Conservation (phyloP, 2,113 vertebrate species). For the Nerophis ophidion region DNA sequence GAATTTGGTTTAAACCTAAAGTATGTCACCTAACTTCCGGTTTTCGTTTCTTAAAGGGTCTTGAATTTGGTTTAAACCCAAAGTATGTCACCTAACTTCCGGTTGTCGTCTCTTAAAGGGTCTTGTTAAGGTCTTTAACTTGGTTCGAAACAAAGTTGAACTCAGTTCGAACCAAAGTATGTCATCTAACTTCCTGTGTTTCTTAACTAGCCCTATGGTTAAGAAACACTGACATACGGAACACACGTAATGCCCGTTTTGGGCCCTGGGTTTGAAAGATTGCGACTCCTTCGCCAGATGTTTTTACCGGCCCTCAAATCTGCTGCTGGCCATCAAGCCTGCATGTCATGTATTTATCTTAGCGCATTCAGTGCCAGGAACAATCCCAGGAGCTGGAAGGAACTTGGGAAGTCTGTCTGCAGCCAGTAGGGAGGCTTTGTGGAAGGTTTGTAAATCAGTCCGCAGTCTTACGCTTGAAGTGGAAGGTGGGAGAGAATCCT, state of each 20-base stretch:
- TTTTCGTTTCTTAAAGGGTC: too few relatives aligned
- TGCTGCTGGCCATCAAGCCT: conserved; percentile 40
- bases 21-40: too few relatives aligned
- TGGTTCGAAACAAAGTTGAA: too few relatives aligned
- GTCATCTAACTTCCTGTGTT: too few relatives aligned
- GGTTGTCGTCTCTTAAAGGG: too few relatives aligned
- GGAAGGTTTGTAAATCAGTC: conserved; percentile 33
- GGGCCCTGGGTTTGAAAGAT: background rate
- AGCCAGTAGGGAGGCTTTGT: conserved; percentile 28
- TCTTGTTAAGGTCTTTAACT: too few relatives aligned
- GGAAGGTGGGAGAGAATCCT: background rate
- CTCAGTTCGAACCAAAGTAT: too few relatives aligned
- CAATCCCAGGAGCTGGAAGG: conserved; percentile 36
- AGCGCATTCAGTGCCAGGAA: conserved; percentile 47
- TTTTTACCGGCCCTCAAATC: conserved; percentile 43
- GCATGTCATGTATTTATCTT: conserved; percentile 58
- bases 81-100: too few relatives aligned
- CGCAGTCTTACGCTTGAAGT: conserved; percentile 3
- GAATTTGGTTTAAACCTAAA: too few relatives aligned
- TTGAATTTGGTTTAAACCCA: too few relatives aligned
- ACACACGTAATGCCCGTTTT: conserved; percentile 14
- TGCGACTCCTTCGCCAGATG: conserved; percentile 42
- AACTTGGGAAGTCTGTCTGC: conserved; percentile 28
- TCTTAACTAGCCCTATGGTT: background rate
- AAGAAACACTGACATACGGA: background rate